Base-by-base conservation (phyloP, 1,140 invertebrate genomes). In the Drosophila repletoides region DNA sequence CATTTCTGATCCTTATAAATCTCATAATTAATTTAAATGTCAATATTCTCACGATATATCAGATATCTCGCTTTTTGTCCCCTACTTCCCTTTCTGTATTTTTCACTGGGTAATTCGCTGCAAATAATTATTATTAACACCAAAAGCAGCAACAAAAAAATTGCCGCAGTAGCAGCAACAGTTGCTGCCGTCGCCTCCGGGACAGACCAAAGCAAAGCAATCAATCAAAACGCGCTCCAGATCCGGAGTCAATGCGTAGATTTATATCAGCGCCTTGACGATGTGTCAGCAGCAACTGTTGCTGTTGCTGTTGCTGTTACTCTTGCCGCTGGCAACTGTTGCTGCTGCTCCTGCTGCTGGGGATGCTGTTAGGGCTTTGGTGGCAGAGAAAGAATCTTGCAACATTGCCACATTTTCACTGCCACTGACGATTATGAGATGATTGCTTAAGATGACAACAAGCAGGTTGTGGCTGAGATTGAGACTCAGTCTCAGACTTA, bases 81-180 rank as follows among this genome's bases (percentile, higher is more conserved):
- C 56, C 12, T 12, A 2, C 3, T 6, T 51, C 12, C 17, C 36
- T 29, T 24, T 19, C 34, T 52, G 5, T 5, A n/a, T 12, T 22
- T 46, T 6, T 31, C 34, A 19, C 31, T 41, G 33, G 22, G 10
- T 52, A 34, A 65, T 64, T 28, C 67, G 26, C 74, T 60, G 40
- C 52, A 56, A 88, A 88, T 88, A 88, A 88, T 86, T 86, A 88
- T 86, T 86, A 88, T 88, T 88, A 80, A 80, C 84, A 88, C 84
- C 84, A 80, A 88, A 76, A 65, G 73, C 45, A 71, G 71, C 49
- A 76, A n/a, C n/a, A n/a, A n/a, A 84, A 75, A 72, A 66, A 52
- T 77, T 34, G 38, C 49, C 59, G 14, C 24, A 24, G 28, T 7
- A 21, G 22, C 5, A 31, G 24, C 5, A 21, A 2, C 14, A 5